Conservation (phyloP, 2,888 invertebrate genomes). For the Eupsilia transversa region DNA sequence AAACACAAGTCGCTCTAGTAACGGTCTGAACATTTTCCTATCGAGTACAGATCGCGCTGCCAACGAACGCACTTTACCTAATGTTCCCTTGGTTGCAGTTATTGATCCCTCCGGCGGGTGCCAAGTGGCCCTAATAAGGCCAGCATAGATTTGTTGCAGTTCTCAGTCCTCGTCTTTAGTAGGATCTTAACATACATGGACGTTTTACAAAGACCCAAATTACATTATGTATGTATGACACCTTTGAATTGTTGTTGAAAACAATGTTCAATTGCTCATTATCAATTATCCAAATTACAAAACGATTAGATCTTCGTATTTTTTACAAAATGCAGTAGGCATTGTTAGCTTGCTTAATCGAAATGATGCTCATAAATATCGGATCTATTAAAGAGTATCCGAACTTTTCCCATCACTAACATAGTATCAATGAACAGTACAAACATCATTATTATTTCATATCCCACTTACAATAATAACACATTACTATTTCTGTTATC, state of each 20-base stretch:
- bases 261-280: too few species aligned
- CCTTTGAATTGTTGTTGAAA: background rate
- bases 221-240: background rate
- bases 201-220: background rate
- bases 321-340: too few species aligned
- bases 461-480: slow-evolving; percentile 9
- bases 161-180: background rate
- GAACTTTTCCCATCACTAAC: slow-evolving; percentile 4
- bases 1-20: too few species aligned
- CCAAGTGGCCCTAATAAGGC: background rate
- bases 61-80: background rate
- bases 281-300: too few species aligned
- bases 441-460: background rate
- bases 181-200: background rate
- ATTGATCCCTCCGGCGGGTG: background rate
- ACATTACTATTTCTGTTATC: slow-evolving; percentile 3
- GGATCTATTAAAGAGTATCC: background rate
- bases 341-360: too few species aligned
- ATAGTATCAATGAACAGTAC: slow-evolving; percentile 16
- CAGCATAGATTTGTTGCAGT: background rate
- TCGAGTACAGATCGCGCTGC: too few species aligned
- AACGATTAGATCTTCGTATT: too few species aligned
- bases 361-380: too few species aligned
- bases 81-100: background rate
- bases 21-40: too few species aligned